Conservation (phyloP, 1,140 invertebrate genomes). For the Rhysida immarginata region DNA sequence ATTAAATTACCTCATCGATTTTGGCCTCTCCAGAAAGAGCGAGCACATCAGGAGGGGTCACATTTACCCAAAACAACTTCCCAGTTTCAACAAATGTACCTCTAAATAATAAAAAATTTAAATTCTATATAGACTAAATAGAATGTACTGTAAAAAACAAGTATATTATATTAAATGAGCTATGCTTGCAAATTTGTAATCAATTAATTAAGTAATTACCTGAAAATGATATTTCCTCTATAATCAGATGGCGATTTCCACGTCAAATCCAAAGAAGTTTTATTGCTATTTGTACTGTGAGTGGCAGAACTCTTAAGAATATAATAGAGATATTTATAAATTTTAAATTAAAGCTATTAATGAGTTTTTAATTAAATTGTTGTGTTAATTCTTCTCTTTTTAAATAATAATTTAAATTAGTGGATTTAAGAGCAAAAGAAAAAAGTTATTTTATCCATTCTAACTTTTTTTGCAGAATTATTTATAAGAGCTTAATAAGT, state of each 20-base stretch:
- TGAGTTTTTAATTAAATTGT: too few species aligned
- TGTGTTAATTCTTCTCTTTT: too few species aligned
- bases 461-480: too few species aligned
- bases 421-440: too few species aligned
- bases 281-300: constrained; percentile 22
- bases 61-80: constrained; percentile 29
- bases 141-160: too few species aligned
- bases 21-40: neutral
- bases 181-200: neutral
- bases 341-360: too few species aligned
- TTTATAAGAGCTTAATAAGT: too few species aligned
- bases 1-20: neutral
- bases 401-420: too few species aligned
- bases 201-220: constrained; percentile 15
- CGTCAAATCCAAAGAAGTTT: neutral
- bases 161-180: too few species aligned
- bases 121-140: too few species aligned
- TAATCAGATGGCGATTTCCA: constrained; percentile 28
- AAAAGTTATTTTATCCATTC: too few species aligned
- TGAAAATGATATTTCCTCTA: constrained; percentile 27
- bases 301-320: constrained; percentile 28
- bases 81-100: constrained; percentile 30
- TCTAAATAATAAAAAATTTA: constrained; percentile 18
- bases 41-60: neutral
- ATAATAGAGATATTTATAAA: too few species aligned